Evolutionary conservation across 2,113 vertebrate species (phyloP).

Genomic region (Neomonachus schauinslandi): DNA sequence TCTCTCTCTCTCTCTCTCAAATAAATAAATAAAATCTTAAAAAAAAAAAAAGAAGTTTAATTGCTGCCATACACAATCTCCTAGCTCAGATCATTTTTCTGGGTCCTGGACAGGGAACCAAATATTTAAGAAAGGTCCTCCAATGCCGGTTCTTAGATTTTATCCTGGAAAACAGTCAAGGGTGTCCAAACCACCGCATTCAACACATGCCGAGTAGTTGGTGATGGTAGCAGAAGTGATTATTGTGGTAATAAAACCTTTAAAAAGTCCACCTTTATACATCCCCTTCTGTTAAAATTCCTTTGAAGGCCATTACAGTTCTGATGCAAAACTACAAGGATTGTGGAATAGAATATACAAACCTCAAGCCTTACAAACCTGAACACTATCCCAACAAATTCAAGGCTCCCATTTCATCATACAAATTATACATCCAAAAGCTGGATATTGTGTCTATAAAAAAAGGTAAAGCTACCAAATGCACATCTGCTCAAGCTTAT

Average conservation of each 20-base stretch:
- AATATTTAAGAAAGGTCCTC: not conserved
- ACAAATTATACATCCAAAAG: not conserved
- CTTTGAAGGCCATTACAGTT: not conserved
- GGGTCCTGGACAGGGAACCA: not conserved
- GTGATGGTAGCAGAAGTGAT: not conserved
- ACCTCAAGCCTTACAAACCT: not conserved
- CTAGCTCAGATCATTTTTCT: slow-evolving; percentile 6
- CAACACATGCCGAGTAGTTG: not conserved
- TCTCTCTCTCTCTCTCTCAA: too few relatives aligned
- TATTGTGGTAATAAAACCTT: not conserved
- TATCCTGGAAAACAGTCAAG: not conserved
- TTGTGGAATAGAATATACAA: not conserved
- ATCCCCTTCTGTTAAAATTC: not conserved
- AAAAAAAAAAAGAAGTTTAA: not conserved
- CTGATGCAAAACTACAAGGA: not conserved
- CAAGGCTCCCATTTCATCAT: not conserved
- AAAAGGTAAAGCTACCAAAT: not conserved
- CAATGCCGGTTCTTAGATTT: not conserved
- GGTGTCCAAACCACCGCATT: not conserved
- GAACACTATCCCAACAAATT: not conserved
- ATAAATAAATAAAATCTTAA: too few relatives aligned
- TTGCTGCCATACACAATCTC: not conserved
- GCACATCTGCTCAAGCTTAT: not conserved
- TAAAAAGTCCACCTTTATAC: not conserved
- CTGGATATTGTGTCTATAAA: not conserved